phyloP scores from a whole-genome alignment of 2,888 invertebrate genomes.

The Ecliptopera silaceata region DNA sequence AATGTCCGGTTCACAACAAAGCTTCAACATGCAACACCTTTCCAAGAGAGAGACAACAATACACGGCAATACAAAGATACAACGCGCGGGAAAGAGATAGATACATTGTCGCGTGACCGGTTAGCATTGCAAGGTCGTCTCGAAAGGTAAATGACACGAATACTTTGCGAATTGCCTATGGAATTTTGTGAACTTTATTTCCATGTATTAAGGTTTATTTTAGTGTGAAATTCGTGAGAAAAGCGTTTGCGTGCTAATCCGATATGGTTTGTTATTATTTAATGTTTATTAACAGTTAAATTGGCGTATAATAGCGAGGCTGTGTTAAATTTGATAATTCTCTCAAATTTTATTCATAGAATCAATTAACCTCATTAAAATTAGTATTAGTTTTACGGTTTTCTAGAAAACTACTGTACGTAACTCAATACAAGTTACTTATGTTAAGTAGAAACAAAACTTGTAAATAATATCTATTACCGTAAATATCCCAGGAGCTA shows the following conservation, averaged over 20 bases:
- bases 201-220: conserved; percentile 23
- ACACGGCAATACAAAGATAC: conserved; percentile 36
- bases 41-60: conserved; percentile 46
- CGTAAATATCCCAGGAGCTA: too few species aligned
- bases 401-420: too few species aligned
- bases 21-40: conserved; percentile 49
- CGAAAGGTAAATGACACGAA: conserved; percentile 72
- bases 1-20: conserved; percentile 49
- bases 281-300: conserved; percentile 52
- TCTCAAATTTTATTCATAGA: not conserved
- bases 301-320: conserved; percentile 26
- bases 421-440: too few species aligned
- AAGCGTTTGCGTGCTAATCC: conserved; percentile 67
- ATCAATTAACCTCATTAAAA: not conserved
- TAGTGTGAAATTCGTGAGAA: conserved; percentile 23
- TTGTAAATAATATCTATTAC: too few species aligned
- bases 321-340: conserved; percentile 50
- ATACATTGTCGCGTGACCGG: conserved; percentile 66
- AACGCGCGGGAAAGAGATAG: conserved; percentile 48
- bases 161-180: conserved; percentile 23
- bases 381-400: too few species aligned
- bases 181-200: conserved; percentile 30
- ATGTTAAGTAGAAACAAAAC: too few species aligned
- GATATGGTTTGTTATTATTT: conserved; percentile 59
- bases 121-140: conserved; percentile 82